These are phyloP conservation scores for Scyliorhinus canicula DNA, from an alignment of 2,797 vertebrate species.

Conservation along the genomic window DNA sequence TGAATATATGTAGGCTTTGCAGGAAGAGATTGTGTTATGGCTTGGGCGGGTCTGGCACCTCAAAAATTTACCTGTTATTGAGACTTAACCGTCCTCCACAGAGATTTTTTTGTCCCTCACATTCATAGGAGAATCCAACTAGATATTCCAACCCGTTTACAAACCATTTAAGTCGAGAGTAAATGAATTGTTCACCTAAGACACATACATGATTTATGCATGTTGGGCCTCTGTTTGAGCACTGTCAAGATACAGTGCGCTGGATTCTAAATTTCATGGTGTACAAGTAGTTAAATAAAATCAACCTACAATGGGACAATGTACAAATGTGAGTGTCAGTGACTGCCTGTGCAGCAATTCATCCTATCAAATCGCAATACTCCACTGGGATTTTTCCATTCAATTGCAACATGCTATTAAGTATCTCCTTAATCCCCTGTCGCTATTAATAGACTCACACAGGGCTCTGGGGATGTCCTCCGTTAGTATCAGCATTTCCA, in stretches of 20 bases:
- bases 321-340: background rate
- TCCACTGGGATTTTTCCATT: slow-evolving; percentile 32
- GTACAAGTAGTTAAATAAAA: background rate
- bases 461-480: slow-evolving; percentile 11
- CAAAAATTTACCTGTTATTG: background rate
- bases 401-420: slow-evolving; percentile 27
- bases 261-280: background rate
- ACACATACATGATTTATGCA: background rate
- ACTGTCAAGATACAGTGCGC: background rate
- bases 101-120: background rate
- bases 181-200: background rate
- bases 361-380: background rate
- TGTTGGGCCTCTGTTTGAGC: background rate
- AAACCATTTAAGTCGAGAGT: background rate
- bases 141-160: background rate
- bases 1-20: background rate
- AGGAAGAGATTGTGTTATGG: background rate
- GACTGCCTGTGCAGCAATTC: background rate
- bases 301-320: background rate
- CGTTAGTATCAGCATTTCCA: background rate
- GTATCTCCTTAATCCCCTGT: slow-evolving; percentile 34
- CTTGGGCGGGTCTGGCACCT: background rate
- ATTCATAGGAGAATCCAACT: background rate
- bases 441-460: slow-evolving; percentile 32
- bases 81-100: background rate